Evolutionary conservation across 2,888 invertebrate species (phyloP).

Genomic region (Drosophila tanythrix): DNA sequence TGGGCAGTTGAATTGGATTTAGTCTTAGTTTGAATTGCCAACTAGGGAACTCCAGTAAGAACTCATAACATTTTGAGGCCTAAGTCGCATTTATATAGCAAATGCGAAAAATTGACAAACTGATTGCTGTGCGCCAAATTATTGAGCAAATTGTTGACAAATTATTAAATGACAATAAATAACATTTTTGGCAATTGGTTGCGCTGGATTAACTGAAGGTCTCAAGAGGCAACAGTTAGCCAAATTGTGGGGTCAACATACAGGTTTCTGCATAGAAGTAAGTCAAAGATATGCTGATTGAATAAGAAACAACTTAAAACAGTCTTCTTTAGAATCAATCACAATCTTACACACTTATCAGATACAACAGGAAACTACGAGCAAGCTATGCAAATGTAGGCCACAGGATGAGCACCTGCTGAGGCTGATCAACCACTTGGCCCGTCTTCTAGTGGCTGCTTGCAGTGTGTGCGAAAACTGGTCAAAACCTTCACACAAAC

Average conservation of each 20-base stretch:
- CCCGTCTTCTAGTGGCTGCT: neutral
- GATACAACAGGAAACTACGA: neutral
- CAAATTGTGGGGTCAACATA: slow-evolving; percentile 8
- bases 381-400: neutral
- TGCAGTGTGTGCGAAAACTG: slow-evolving; percentile 1
- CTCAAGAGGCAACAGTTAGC: slow-evolving; percentile 35
- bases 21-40: slow-evolving; percentile 76
- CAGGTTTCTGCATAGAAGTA: neutral
- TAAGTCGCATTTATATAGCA: slow-evolving; percentile 61
- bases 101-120: slow-evolving; percentile 39
- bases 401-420: neutral
- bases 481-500: slow-evolving; percentile 1
- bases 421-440: neutral
- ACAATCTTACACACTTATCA: neutral
- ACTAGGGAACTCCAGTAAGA: slow-evolving; percentile 72
- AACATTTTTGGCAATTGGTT: slow-evolving; percentile 34
- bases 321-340: neutral
- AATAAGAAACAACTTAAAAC: neutral
- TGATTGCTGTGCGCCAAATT: slow-evolving; percentile 28
- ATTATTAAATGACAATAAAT: slow-evolving; percentile 34
- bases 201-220: slow-evolving; percentile 62
- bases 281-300: neutral
- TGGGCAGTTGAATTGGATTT: slow-evolving; percentile 58
- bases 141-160: slow-evolving; percentile 33
- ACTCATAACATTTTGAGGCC: slow-evolving; percentile 62